A percentile compares a stretch with the other conserved stretches of the same genome.
These are phyloP conservation scores for Epirrhoe tristata DNA, from an alignment of 2,888 invertebrate species.

Conservation along the genomic window DNA sequence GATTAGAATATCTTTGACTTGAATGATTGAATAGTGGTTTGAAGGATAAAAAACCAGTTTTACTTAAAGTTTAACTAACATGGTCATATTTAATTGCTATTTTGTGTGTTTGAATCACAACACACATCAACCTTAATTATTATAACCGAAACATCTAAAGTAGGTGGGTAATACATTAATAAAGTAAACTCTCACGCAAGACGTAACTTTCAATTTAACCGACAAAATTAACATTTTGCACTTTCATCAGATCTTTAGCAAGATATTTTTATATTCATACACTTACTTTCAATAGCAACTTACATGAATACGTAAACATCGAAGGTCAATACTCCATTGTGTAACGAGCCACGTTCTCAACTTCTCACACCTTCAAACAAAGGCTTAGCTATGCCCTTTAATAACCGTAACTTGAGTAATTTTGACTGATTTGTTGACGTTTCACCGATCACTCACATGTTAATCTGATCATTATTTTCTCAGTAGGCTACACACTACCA, in stretches of 20 bases:
- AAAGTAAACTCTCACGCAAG: constrained; percentile 12
- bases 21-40: constrained; percentile 5
- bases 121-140: too few relatives aligned
- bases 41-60: background rate
- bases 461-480: background rate
- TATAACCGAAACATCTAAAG: background rate
- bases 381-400: constrained; percentile 40
- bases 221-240: constrained; percentile 20
- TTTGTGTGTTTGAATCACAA: too few relatives aligned
- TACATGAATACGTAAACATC: constrained; percentile 33
- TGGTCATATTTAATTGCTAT: too few relatives aligned
- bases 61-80: background rate
- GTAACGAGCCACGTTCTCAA: constrained; percentile 30
- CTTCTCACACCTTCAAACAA: constrained; percentile 40
- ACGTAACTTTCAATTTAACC: constrained; percentile 19
- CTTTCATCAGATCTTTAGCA: constrained; percentile 17
- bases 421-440: constrained; percentile 34
- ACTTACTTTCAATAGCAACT: constrained; percentile 12
- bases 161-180: background rate
- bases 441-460: constrained; percentile 22
- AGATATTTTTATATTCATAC: background rate
- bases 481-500: background rate
- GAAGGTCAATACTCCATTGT: constrained; percentile 53
- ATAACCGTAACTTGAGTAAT: constrained; percentile 43
- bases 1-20: background rate